phyloP scores from a whole-genome alignment of 2,888 invertebrate species.

The Sphaerophoria rueppellii region DNA sequence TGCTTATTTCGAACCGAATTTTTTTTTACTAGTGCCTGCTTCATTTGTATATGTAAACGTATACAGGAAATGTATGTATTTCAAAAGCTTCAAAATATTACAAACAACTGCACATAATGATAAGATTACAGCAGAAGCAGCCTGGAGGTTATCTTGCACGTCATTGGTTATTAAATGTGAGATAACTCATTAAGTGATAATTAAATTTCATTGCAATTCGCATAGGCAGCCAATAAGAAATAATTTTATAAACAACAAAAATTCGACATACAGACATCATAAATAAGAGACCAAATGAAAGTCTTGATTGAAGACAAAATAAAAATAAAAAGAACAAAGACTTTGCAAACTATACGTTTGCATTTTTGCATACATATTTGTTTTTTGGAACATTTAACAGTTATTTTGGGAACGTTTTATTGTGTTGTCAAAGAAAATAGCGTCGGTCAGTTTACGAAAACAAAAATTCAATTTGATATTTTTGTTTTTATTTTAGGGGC shows the following conservation, averaged over 20 bases:
- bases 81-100: constrained; percentile 31
- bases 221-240: neutral
- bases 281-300: neutral
- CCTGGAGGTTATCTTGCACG: constrained; percentile 46
- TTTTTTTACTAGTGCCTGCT: too few species aligned
- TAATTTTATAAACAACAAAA: neutral
- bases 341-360: too few species aligned
- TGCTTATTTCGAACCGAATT: neutral
- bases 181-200: constrained; percentile 30
- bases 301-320: neutral
- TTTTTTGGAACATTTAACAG: constrained; percentile 36
- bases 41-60: neutral
- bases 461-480: too few species aligned
- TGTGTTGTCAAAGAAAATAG: neutral
- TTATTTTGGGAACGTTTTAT: constrained; percentile 19
- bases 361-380: neutral
- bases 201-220: constrained; percentile 41
- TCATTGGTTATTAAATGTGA: constrained; percentile 43
- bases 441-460: neutral
- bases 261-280: constrained; percentile 10
- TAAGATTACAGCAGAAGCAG: constrained; percentile 53
- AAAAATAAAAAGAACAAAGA: neutral
- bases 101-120: constrained; percentile 6
- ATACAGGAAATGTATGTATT: neutral
- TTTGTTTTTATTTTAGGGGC: constrained; percentile 7